Conservation (phyloP, 1,140 invertebrate species). For the Littorina saxatilis region DNA sequence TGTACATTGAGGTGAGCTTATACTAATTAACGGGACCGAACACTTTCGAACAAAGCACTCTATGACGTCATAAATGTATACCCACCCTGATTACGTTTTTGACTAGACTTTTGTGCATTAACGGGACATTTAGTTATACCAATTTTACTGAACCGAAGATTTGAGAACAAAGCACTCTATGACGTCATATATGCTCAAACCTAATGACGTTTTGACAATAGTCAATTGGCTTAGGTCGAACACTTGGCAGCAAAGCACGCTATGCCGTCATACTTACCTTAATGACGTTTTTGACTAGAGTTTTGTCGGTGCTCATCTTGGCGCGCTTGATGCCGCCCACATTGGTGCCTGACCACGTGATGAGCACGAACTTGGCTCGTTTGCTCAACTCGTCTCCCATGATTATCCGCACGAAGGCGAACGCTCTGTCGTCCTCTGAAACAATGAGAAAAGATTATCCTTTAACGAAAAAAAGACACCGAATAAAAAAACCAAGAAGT, state of each 20-base stretch:
- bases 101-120: conserved; percentile 84
- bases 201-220: conserved; percentile 84
- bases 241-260: too few species aligned
- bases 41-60: too few species aligned
- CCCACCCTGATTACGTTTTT: conserved; percentile 85
- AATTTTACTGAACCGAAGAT: conserved; percentile 85
- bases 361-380: conserved; percentile 85
- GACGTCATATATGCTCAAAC: conserved; percentile 78
- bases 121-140: conserved; percentile 73
- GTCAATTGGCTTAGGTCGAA: too few species aligned
- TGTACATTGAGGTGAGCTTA: conserved; percentile 62
- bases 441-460: background rate
- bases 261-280: conserved; percentile 80
- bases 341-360: conserved; percentile 85
- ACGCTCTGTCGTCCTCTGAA: conserved; percentile 83
- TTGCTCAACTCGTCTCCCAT: conserved; percentile 88
- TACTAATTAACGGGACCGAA: conserved; percentile 84
- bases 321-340: conserved; percentile 86
- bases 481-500: background rate
- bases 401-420: conserved; percentile 82
- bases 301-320: conserved; percentile 88
- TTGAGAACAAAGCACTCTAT: too few species aligned
- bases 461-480: too few species aligned
- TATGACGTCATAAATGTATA: too few species aligned
- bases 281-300: conserved; percentile 84